Conservation (phyloP, 2,113 vertebrate species). For the Eulemur rufifrons region DNA sequence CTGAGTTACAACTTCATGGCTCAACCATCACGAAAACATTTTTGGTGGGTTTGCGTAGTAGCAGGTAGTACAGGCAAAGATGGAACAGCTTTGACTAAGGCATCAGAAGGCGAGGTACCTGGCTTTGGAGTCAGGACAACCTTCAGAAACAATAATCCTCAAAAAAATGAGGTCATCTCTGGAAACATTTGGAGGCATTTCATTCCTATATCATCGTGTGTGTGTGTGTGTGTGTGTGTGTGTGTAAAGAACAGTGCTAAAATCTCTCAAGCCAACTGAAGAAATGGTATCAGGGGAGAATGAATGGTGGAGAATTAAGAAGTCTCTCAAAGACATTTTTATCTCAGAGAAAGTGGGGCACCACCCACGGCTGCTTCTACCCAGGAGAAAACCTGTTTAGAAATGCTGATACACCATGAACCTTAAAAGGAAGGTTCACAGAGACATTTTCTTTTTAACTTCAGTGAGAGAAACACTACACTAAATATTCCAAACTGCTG, state of each 20-base stretch:
- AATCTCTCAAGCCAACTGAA: not conserved
- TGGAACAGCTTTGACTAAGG: not conserved
- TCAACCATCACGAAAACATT: not conserved
- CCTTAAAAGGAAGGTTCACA: constrained; percentile 43
- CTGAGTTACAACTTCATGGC: not conserved
- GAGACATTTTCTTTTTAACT: constrained; percentile 55
- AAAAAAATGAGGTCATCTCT: not conserved
- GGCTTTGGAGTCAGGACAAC: not conserved
- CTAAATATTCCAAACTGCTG: constrained; percentile 61
- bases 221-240: no score
- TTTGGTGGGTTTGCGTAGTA: not conserved
- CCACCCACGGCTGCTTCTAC: constrained; percentile 23
- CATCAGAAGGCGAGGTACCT: not conserved
- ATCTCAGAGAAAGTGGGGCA: constrained; percentile 59
- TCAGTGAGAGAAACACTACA: constrained; percentile 15
- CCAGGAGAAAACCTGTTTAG: constrained; percentile 48
- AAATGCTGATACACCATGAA: not conserved
- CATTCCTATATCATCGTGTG: not conserved
- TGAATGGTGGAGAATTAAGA: constrained; percentile 30
- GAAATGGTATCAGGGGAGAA: constrained; percentile 12
- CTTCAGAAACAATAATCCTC: no score
- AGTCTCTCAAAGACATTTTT: constrained; percentile 53
- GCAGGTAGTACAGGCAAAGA: not conserved
- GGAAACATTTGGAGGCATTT: not conserved
- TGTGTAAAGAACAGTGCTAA: not conserved